Evolutionary conservation across 2,888 invertebrate genomes (phyloP).

Genomic region (Sesamia inferens): DNA sequence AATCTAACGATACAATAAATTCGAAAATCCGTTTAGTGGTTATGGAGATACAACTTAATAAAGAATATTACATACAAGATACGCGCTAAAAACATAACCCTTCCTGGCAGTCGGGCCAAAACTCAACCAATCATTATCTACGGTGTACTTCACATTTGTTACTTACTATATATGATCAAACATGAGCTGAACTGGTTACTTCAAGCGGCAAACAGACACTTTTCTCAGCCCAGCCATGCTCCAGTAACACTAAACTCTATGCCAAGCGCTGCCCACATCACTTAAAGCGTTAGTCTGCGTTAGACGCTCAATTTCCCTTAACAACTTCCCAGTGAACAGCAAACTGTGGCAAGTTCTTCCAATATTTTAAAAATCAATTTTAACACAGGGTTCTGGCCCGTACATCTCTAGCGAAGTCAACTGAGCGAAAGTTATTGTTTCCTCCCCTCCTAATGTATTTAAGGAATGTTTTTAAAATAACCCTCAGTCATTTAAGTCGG

Average conservation of each 20-base stretch:
- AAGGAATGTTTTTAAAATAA: slow-evolving; percentile 60
- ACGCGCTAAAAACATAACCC: too few relatives aligned
- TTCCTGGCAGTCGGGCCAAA: background rate
- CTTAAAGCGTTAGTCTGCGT: slow-evolving; percentile 26
- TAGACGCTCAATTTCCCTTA: slow-evolving; percentile 56
- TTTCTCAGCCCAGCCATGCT: background rate
- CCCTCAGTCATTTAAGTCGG: slow-evolving; percentile 28
- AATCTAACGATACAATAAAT: too few relatives aligned
- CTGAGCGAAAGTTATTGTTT: slow-evolving; percentile 68
- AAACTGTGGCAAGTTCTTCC: slow-evolving; percentile 52
- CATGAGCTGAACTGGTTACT: background rate
- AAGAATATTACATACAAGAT: too few relatives aligned
- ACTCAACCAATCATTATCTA: too few relatives aligned
- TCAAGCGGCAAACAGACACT: slow-evolving; percentile 12
- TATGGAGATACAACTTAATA: too few relatives aligned
- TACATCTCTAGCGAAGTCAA: slow-evolving; percentile 60
- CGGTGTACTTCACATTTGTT: background rate
- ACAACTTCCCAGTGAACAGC: slow-evolving; percentile 54
- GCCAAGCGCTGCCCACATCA: slow-evolving; percentile 15
- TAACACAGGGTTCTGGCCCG: slow-evolving; percentile 54
- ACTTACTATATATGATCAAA: slow-evolving; percentile 6
- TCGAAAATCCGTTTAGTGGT: too few relatives aligned
- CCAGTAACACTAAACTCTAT: slow-evolving; percentile 4
- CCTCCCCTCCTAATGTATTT: slow-evolving; percentile 60
- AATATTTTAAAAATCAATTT: slow-evolving; percentile 68